phyloP scores from a whole-genome alignment of 2,888 invertebrate genomes.

The Notocelia uddmanniana region DNA sequence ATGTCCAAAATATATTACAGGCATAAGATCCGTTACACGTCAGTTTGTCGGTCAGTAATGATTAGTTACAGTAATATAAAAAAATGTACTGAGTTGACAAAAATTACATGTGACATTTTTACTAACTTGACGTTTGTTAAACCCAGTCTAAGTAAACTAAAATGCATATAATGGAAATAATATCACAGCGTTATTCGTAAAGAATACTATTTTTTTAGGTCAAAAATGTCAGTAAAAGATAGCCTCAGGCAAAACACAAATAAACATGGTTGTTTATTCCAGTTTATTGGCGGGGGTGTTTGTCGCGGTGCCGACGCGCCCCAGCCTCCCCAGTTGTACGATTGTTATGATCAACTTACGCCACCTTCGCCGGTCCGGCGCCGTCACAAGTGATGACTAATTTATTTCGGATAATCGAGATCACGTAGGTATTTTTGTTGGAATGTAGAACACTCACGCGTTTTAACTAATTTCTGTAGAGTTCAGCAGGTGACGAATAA shows the following conservation, averaged over 20 bases:
- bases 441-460: constrained; percentile 68
- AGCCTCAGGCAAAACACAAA: not conserved
- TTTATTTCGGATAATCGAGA: constrained; percentile 68
- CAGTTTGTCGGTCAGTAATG: no score
- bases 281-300: not conserved
- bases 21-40: no score
- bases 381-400: constrained; percentile 69
- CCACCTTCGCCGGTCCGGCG: constrained; percentile 63
- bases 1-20: no score
- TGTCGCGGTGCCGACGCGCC: constrained; percentile 46
- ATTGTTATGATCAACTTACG: constrained; percentile 70
- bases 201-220: not conserved
- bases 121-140: no score
- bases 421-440: constrained; percentile 62
- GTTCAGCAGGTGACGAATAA: not conserved
- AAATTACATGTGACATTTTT: no score
- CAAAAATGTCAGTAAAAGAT: not conserved
- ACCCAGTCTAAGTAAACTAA: no score
- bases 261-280: constrained; percentile 1
- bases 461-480: constrained; percentile 68
- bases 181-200: not conserved
- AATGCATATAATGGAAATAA: no score
- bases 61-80: no score
- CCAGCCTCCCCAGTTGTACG: constrained; percentile 54
- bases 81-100: no score